These are phyloP conservation scores for Caenorhabditis sp. DNA, from an alignment of 2,888 invertebrate species.

Conservation along the genomic window DNA sequence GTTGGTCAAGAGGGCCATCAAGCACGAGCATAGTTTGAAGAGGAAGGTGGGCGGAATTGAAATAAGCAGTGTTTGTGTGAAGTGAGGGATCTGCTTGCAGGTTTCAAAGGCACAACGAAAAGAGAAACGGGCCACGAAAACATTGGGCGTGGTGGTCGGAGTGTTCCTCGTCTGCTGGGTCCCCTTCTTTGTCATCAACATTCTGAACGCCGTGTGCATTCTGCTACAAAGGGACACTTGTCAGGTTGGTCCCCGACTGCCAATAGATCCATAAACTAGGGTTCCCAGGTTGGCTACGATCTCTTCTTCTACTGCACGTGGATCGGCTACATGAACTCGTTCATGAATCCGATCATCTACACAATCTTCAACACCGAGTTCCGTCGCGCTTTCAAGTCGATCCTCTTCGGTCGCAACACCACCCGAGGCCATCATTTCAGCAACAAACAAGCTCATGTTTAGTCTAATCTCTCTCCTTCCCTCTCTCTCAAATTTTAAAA, in stretches of 20 bases:
- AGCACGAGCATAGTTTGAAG: constrained; percentile 76
- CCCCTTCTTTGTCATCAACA: constrained; percentile 98
- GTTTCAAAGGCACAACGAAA: constrained; percentile 81
- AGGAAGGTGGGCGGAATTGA: no score
- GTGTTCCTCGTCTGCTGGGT: constrained; percentile 98
- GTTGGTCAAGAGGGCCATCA: constrained; percentile 74
- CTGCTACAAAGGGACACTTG: constrained; percentile 82
- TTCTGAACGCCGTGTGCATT: constrained; percentile 95
- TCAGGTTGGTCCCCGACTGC: constrained; percentile 51
- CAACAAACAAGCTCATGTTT: constrained; percentile 58
- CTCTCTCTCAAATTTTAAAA: not conserved
- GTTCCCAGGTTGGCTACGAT: constrained; percentile 77
- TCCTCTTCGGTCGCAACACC: constrained; percentile 58
- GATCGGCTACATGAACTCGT: constrained; percentile 94
- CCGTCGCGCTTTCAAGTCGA: constrained; percentile 89
- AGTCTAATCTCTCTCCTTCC: not conserved
- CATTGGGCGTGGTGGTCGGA: constrained; percentile 96
- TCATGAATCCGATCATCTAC: constrained; percentile 83
- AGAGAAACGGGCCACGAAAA: constrained; percentile 98
- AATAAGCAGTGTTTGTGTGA: not conserved
- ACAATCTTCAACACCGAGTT: constrained; percentile 85
- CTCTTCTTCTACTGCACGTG: constrained; percentile 94
- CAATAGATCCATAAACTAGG: no score
- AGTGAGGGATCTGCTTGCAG: constrained; percentile 20
- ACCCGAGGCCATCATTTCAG: constrained; percentile 46